Evolutionary conservation across 2,113 vertebrate genomes (phyloP).

Genomic region (Taurulus bubalis): DNA sequence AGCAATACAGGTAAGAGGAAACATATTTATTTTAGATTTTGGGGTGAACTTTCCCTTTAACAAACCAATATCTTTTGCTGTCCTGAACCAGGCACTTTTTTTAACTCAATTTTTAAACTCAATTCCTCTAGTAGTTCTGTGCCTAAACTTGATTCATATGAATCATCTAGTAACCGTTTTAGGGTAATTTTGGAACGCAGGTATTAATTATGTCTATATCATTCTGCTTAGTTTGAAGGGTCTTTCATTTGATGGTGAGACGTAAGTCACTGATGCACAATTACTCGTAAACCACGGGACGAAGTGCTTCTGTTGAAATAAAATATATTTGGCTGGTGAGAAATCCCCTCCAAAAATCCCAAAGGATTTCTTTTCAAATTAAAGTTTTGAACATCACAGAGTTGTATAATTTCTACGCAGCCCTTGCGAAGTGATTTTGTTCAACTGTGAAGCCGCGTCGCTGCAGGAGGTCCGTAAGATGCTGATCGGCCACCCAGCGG

Average conservation of each 20-base stretch:
- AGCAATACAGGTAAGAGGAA: too few relatives aligned
- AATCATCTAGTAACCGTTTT: too few relatives aligned
- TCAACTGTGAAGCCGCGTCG: neutral
- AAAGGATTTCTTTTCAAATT: neutral
- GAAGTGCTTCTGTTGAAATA: neutral
- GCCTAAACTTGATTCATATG: neutral
- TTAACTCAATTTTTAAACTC: too few relatives aligned
- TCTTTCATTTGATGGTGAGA: neutral
- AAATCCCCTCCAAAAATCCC: neutral
- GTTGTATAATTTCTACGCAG: neutral
- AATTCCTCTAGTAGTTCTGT: neutral
- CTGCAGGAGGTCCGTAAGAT: conserved; percentile 1
- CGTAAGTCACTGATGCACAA: neutral
- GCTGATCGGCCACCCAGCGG: conserved; percentile 3
- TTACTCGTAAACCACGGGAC: neutral
- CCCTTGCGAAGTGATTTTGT: neutral
- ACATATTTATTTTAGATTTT: too few relatives aligned
- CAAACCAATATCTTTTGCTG: neutral
- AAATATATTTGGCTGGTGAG: neutral
- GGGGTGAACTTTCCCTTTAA: too few relatives aligned
- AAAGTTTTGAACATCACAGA: neutral
- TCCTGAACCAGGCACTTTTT: neutral
- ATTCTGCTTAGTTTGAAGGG: neutral
- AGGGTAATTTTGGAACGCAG: neutral
- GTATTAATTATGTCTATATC: neutral